Conservation (phyloP, 2,797 vertebrate species). For the Amblyraja radiata region DNA sequence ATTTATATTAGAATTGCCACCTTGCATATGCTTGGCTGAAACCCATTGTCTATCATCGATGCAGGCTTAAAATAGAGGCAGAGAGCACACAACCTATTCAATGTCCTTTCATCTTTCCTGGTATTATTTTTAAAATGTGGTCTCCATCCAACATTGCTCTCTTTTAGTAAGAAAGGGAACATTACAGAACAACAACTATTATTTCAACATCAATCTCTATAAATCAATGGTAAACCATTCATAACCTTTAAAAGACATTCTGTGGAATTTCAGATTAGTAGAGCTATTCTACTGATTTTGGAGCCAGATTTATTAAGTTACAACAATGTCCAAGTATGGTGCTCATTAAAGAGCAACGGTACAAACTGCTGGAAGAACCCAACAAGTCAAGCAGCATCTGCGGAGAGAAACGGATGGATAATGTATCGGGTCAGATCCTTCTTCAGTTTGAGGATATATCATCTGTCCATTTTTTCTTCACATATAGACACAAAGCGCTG, state of each 20-base stretch:
- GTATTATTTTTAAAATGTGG: not conserved
- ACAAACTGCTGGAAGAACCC: too few relatives aligned
- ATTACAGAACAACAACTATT: not conserved
- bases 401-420: too few relatives aligned
- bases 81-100: not conserved
- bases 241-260: not conserved
- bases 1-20: not conserved
- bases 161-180: not conserved
- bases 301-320: not conserved
- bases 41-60: not conserved
- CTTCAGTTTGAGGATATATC: too few relatives aligned
- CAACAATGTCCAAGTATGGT: not conserved
- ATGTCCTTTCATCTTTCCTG: not conserved
- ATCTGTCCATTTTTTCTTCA: too few relatives aligned
- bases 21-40: not conserved
- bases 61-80: not conserved
- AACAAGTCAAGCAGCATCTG: too few relatives aligned
- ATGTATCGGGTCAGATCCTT: too few relatives aligned
- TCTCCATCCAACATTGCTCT: not conserved
- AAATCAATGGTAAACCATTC: not conserved
- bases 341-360: not conserved
- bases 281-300: not conserved
- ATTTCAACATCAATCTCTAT: not conserved
- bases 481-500: too few relatives aligned
- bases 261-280: not conserved